A percentile compares a stretch with the other conserved stretches of the same genome.
phyloP scores from a whole-genome alignment of 2,888 invertebrate species.

The Cantharis lateralis region DNA sequence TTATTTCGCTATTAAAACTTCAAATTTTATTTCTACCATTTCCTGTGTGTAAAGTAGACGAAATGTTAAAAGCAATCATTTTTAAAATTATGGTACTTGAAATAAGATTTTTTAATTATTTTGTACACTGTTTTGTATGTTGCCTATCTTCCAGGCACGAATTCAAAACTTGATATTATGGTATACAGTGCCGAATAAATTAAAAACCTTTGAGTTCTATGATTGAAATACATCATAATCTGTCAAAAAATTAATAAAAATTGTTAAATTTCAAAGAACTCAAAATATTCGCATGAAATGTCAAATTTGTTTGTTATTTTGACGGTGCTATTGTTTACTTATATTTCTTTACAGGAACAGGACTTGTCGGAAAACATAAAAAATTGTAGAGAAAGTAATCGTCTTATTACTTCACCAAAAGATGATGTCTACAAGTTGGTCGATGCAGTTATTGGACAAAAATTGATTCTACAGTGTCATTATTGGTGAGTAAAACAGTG shows the following conservation, averaged over 20 bases:
- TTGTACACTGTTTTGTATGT: not conserved
- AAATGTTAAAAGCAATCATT: too few species aligned
- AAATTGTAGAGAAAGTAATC: constrained; percentile 56
- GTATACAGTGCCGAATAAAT: not conserved
- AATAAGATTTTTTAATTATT: too few species aligned
- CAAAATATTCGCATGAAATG: not conserved
- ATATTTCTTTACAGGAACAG: constrained; percentile 14
- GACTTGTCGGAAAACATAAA: constrained; percentile 40
- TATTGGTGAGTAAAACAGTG: constrained; percentile 59
- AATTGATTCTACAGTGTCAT: constrained; percentile 57
- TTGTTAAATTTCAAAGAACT: not conserved
- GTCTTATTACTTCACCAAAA: constrained; percentile 54
- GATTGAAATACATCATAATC: not conserved
- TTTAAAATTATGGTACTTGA: too few species aligned
- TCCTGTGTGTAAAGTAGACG: too few species aligned
- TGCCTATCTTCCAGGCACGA: not conserved
- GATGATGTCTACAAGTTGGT: constrained; percentile 57
- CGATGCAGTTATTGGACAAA: constrained; percentile 53
- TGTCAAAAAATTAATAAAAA: not conserved
- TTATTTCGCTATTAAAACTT: too few species aligned
- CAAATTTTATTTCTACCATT: too few species aligned
- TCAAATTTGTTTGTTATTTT: not conserved
- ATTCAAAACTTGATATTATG: not conserved
- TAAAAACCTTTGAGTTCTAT: not conserved
- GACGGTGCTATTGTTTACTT: not conserved